Conservation (phyloP, 1,140 invertebrate genomes). For the Pseudomyrmex flavicornis region DNA sequence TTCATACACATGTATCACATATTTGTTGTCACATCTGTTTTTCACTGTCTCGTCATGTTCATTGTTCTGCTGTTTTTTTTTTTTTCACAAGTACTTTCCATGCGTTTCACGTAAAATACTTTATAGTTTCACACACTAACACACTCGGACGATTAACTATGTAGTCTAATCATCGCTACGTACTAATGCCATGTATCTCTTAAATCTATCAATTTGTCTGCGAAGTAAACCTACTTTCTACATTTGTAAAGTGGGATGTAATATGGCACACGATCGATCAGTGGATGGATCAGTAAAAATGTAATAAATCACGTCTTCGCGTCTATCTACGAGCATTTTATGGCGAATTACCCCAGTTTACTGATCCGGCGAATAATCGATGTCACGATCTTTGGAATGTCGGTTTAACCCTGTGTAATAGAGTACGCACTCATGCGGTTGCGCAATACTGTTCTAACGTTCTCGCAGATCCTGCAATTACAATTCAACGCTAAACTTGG, state of each 20-base stretch:
- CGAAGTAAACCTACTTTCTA: constrained; percentile 44
- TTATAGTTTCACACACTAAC: constrained; percentile 32
- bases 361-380: constrained; percentile 30
- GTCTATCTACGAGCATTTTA: constrained; percentile 6
- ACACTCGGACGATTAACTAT: constrained; percentile 42
- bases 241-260: constrained; percentile 43
- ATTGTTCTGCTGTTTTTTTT: not conserved
- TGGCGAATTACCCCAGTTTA: constrained; percentile 51
- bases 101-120: constrained; percentile 2
- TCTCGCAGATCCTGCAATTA: constrained; percentile 29
- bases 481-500: not conserved
- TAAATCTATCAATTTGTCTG: constrained; percentile 19
- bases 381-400: constrained; percentile 59
- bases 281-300: constrained; percentile 16
- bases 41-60: not conserved
- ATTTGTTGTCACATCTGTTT: not conserved
- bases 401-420: constrained; percentile 31
- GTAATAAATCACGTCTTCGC: constrained; percentile 35
- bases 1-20: not conserved
- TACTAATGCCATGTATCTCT: constrained; percentile 25
- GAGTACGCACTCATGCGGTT: constrained; percentile 36
- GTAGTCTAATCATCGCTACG: constrained; percentile 22
- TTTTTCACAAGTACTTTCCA: constrained; percentile 2
- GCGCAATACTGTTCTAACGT: constrained; percentile 55
- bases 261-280: constrained; percentile 45